These are phyloP conservation scores for Orthosia incerta DNA, from an alignment of 2,888 invertebrate genomes.

Conservation along the genomic window DNA sequence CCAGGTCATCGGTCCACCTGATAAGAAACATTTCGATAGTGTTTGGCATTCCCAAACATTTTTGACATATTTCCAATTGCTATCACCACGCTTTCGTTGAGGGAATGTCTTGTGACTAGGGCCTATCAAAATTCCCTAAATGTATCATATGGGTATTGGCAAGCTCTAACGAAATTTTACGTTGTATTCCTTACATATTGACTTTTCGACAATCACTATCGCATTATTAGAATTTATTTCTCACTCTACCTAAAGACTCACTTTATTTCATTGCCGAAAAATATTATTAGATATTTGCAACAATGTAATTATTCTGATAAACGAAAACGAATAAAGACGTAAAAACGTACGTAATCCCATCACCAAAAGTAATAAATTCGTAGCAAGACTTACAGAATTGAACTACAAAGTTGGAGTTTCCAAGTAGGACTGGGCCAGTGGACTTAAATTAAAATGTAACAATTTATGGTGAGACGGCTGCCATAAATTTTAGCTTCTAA, in stretches of 20 bases:
- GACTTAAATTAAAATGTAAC: constrained; percentile 89
- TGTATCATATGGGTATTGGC: too few relatives aligned
- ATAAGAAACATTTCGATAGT: too few relatives aligned
- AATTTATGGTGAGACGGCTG: constrained; percentile 84
- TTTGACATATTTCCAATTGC: too few relatives aligned
- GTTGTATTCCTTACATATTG: too few relatives aligned
- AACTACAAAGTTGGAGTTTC: constrained; percentile 64
- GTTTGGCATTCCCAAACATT: too few relatives aligned
- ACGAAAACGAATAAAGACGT: background rate
- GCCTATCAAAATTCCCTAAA: too few relatives aligned
- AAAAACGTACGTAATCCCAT: constrained; percentile 29
- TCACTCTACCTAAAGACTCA: too few relatives aligned
- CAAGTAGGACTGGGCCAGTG: constrained; percentile 73
- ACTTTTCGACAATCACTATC: background rate
- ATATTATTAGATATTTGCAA: background rate
- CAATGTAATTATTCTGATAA: background rate
- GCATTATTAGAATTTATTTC: too few relatives aligned
- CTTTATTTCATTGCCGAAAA: background rate
- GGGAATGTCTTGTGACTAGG: too few relatives aligned
- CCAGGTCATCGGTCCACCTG: too few relatives aligned
- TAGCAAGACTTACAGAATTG: constrained; percentile 57
- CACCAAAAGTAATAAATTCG: constrained; percentile 60
- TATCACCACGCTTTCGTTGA: too few relatives aligned
- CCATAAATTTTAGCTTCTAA: constrained; percentile 88
- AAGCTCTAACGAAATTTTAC: too few relatives aligned